Conservation (phyloP, 2,113 vertebrate species). For the Notiomystis cincta region DNA sequence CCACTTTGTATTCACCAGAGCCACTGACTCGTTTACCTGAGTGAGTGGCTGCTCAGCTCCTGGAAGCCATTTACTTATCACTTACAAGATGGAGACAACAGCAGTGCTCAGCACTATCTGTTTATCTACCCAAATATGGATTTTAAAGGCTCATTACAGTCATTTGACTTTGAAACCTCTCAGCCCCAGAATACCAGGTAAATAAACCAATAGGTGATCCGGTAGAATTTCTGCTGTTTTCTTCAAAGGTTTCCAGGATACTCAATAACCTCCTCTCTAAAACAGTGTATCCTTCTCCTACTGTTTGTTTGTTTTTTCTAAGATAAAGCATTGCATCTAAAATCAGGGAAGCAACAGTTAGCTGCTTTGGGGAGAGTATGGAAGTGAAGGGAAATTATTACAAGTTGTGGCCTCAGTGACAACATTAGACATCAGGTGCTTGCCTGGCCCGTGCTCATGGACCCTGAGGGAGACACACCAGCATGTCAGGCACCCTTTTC, state of each 20-base stretch:
- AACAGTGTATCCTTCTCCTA: not conserved
- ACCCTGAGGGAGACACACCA: not conserved
- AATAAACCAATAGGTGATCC: not conserved
- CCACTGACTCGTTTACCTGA: not conserved
- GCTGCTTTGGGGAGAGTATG: not conserved
- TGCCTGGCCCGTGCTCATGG: not conserved
- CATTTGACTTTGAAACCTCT: not conserved
- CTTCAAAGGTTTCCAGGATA: not conserved
- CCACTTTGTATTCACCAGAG: not conserved
- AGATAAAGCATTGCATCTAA: not conserved
- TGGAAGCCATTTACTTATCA: not conserved
- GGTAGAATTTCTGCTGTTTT: not conserved
- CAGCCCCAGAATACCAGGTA: not conserved
- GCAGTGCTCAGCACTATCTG: not conserved
- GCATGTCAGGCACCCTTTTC: fast-evolving
- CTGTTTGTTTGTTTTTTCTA: not conserved
- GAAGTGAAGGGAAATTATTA: not conserved
- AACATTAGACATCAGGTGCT: fast-evolving
- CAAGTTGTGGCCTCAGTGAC: not conserved
- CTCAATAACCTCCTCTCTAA: not conserved
- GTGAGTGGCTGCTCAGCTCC: not conserved
- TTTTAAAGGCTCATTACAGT: not conserved
- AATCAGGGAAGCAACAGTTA: not conserved
- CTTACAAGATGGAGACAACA: not conserved
- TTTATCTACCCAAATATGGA: not conserved